Base-by-base conservation (phyloP, 2,888 invertebrate species). In the Coleophora flavipennella region DNA sequence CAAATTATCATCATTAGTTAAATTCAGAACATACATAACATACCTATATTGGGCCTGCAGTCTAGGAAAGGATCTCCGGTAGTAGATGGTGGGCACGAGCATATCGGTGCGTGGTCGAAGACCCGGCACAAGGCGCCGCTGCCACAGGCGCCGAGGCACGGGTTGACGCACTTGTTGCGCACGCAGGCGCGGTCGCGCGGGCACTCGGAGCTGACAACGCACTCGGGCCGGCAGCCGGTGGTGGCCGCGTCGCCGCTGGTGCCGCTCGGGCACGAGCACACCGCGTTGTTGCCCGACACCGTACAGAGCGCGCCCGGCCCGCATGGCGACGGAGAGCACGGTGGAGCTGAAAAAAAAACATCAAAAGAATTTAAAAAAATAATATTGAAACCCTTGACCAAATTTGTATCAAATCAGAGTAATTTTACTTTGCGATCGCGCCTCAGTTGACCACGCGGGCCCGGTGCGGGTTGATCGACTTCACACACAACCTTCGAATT, bases 131-230 rank as follows among this genome's bases (percentile, higher is more conserved):
- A 67, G 1, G 96, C 93, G 13, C 88, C 89, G 55, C 89, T 88
- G 43, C 95, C 94, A 51, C 95, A 95, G n/a, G 90, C 89, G 27
- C 92, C 92, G 1, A 90, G 86, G 56, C 95, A 95, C 8, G 94
- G 94, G 60, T 95, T 92, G 3, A 90, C 77, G 59, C 95, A 95
- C 67, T 91, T 81, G 91, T 94, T 76, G 54, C 91, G 91, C 2
- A 91, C 86, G 55, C 95, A 95, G 20, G 93, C 91, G 37, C 88
- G 89, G 62, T 93, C 89, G 37, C 90, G 88, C 7, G 91, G 75
- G 62, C 95, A 95, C 62, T 94, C 94, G 0, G 93, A 89, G 64
- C 91, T 94, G 25, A 93, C 89, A 1, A 93, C 89, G 67, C 95
- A 95, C 67, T 95, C 94, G 0, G 94, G 93, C 44, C 91, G 86